Conservation (phyloP, 2,797 vertebrate species). For the Trematomus bernacchii region DNA sequence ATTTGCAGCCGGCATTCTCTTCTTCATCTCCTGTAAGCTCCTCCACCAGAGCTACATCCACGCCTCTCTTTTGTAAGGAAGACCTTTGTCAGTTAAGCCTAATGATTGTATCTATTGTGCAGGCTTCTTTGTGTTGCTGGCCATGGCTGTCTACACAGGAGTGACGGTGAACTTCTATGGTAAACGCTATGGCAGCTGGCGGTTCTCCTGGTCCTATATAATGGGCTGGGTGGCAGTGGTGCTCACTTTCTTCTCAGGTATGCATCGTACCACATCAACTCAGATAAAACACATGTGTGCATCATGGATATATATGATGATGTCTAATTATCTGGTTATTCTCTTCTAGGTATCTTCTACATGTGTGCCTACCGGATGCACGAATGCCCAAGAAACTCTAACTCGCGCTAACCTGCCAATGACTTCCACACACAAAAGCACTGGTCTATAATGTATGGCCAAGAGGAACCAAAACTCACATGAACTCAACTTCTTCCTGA, state of each 20-base stretch:
- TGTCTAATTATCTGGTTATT: not conserved
- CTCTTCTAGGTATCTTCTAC: slow-evolving; percentile 86
- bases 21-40: slow-evolving; percentile 88
- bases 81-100: not conserved
- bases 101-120: not conserved
- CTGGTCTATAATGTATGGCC: slow-evolving; percentile 28
- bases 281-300: not conserved
- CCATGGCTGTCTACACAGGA: slow-evolving; percentile 89
- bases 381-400: slow-evolving; percentile 85
- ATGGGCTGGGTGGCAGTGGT: slow-evolving; percentile 90
- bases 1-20: slow-evolving; percentile 88
- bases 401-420: slow-evolving; percentile 79
- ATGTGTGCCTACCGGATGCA: slow-evolving; percentile 90
- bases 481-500: slow-evolving; percentile 49
- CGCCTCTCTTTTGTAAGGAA: not conserved
- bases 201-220: slow-evolving; percentile 90
- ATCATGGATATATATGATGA: not conserved
- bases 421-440: slow-evolving; percentile 12
- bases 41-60: not conserved
- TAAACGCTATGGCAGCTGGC: slow-evolving; percentile 88
- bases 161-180: slow-evolving; percentile 89
- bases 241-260: slow-evolving; percentile 89
- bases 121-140: slow-evolving; percentile 89
- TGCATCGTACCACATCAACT: not conserved
- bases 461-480: slow-evolving; percentile 44